These are phyloP conservation scores for Listronotus bonariensis DNA, from an alignment of 1,140 invertebrate genomes.

Conservation along the genomic window DNA sequence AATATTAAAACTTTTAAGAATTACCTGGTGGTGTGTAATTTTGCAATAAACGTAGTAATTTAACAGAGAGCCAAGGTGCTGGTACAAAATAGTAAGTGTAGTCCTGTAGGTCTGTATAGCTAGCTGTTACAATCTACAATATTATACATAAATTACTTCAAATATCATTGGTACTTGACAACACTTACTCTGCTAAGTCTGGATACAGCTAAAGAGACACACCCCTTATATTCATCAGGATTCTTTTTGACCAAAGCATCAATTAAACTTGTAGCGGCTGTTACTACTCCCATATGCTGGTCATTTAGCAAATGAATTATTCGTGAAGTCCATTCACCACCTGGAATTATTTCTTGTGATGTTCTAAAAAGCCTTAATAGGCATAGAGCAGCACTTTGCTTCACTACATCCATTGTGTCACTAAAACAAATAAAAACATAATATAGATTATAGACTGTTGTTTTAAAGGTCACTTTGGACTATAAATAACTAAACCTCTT, in stretches of 20 bases:
- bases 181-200: constrained; percentile 84
- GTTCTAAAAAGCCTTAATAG: constrained; percentile 91
- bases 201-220: constrained; percentile 96
- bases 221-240: constrained; percentile 99
- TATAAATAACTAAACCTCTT: not conserved
- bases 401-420: constrained; percentile 99
- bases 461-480: constrained; percentile 23
- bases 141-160: constrained; percentile 25
- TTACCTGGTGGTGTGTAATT: constrained; percentile 96
- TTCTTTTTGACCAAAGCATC: constrained; percentile 98
- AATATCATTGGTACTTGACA: not conserved
- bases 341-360: constrained; percentile 92
- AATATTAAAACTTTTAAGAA: not conserved
- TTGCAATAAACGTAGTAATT: constrained; percentile 93
- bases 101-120: constrained; percentile 98
- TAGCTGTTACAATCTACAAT: constrained; percentile 91
- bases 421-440: constrained; percentile 58
- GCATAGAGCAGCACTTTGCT: constrained; percentile 98
- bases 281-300: constrained; percentile 99
- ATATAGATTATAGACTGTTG: too few species aligned
- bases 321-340: constrained; percentile 97
- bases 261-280: constrained; percentile 96
- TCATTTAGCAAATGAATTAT: constrained; percentile 99
- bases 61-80: constrained; percentile 99
- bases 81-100: constrained; percentile 99